A percentile compares a stretch with the other conserved stretches of the same genome.
Evolutionary conservation across 2,888 invertebrate species (phyloP).

Genomic region (Ariolimax columbianus): DNA sequence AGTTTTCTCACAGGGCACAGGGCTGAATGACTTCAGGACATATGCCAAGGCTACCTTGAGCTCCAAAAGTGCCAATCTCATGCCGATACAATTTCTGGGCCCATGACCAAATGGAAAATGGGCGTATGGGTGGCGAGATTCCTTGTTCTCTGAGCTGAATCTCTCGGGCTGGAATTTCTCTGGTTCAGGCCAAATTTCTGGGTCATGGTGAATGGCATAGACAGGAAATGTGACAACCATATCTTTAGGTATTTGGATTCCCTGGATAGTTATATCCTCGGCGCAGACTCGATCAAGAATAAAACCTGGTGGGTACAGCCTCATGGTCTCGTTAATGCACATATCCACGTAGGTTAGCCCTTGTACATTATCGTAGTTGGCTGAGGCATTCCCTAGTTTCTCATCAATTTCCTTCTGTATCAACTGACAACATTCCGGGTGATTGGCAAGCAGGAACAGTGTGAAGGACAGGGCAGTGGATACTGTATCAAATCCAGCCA

Average conservation of each 20-base stretch:
- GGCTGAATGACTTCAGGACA: constrained; percentile 20
- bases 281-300: constrained; percentile 47
- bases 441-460: constrained; percentile 31
- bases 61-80: constrained; percentile 39
- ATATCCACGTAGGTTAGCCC: constrained; percentile 58
- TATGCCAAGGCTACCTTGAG: constrained; percentile 23
- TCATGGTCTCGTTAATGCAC: constrained; percentile 59
- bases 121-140: constrained; percentile 23
- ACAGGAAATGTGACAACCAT: constrained; percentile 53
- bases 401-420: constrained; percentile 55
- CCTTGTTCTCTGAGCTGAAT: constrained; percentile 28
- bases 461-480: constrained; percentile 31
- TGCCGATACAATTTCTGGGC: constrained; percentile 43
- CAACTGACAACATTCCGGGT: constrained; percentile 23
- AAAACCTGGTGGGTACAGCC: constrained; percentile 56
- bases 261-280: constrained; percentile 52
- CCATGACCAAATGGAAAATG: constrained; percentile 41
- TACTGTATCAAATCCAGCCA: constrained; percentile 42
- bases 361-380: constrained; percentile 55
- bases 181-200: constrained; percentile 55
- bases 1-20: constrained; percentile 36
- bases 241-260: constrained; percentile 54
- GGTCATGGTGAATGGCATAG: constrained; percentile 56
- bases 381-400: constrained; percentile 42
- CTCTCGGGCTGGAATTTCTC: constrained; percentile 58